Percentiles rank a stretch among this genome's conserved stretches.
phyloP scores from a whole-genome alignment of 2,888 invertebrate species.

The Coelinius sp. region DNA sequence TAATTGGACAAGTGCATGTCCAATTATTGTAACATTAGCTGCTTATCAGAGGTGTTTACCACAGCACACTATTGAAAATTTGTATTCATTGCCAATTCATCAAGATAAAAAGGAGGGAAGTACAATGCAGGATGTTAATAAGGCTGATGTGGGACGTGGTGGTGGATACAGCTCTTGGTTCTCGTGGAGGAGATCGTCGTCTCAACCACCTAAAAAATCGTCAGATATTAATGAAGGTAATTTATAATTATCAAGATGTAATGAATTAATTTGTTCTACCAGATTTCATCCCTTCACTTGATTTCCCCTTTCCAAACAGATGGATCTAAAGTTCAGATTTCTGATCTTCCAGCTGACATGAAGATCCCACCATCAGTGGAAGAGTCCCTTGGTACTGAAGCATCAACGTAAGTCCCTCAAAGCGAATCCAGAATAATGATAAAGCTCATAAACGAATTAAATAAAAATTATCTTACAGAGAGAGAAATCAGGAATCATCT shows the following conservation, averaged over 20 bases:
- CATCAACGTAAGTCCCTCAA: conserved; percentile 27
- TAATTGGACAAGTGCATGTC: conserved; percentile 92
- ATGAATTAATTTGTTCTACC: not conserved
- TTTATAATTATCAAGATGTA: not conserved
- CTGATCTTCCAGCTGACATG: conserved; percentile 41
- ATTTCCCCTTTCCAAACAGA: not conserved
- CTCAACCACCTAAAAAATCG: conserved; percentile 62
- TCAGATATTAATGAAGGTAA: conserved; percentile 55
- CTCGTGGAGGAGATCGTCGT: conserved; percentile 71
- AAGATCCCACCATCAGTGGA: conserved; percentile 44
- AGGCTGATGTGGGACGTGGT: conserved; percentile 43
- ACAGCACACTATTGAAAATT: conserved; percentile 67
- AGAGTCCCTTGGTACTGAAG: conserved; percentile 36
- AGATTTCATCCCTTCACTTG: no score
- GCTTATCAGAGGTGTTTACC: conserved; percentile 90
- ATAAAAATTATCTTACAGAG: not conserved
- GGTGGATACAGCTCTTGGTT: conserved; percentile 74
- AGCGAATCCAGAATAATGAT: conserved; percentile 51
- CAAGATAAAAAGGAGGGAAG: conserved; percentile 48
- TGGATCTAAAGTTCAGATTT: not conserved
- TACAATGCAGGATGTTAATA: conserved; percentile 6
- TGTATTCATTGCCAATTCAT: conserved; percentile 59
- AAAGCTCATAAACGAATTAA: conserved; percentile 43
- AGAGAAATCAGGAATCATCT: not conserved
- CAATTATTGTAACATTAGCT: conserved; percentile 89